Conservation (phyloP, 2,888 invertebrate genomes). For the Heliconius aoede region DNA sequence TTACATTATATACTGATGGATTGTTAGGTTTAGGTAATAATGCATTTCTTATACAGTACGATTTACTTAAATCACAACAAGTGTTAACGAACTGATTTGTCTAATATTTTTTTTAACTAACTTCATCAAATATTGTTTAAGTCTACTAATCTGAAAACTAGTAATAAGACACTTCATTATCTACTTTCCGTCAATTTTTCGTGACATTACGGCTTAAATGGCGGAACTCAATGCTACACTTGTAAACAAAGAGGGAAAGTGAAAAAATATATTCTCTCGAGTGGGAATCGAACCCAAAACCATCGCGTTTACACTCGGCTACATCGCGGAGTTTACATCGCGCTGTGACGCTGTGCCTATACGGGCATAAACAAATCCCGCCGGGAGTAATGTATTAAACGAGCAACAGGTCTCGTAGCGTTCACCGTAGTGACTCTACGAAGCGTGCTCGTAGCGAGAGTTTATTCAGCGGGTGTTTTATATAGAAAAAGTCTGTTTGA, state of each 20-base stretch:
- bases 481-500: neutral
- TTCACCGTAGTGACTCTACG: constrained; percentile 21
- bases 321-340: too few relatives aligned
- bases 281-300: too few relatives aligned
- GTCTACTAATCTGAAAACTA: too few relatives aligned
- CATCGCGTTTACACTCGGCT: too few relatives aligned
- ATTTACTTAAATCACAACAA: neutral
- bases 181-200: neutral
- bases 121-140: neutral
- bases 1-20: too few relatives aligned
- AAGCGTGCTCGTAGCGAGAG: neutral
- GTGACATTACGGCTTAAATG: neutral
- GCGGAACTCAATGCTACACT: too few relatives aligned
- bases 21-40: too few relatives aligned
- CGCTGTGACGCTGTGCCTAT: too few relatives aligned
- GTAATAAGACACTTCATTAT: neutral
- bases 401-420: constrained; percentile 15
- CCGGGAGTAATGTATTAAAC: neutral
- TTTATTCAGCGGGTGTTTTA: neutral
- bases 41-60: constrained; percentile 8
- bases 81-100: neutral
- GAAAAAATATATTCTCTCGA: too few relatives aligned
- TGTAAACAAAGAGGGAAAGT: too few relatives aligned
- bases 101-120: neutral
- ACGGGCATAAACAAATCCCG: too few relatives aligned